Percentiles rank a stretch among this genome's conserved stretches.
Evolutionary conservation across 2,113 vertebrate genomes (phyloP).

Genomic region (Lampris incognitus): DNA sequence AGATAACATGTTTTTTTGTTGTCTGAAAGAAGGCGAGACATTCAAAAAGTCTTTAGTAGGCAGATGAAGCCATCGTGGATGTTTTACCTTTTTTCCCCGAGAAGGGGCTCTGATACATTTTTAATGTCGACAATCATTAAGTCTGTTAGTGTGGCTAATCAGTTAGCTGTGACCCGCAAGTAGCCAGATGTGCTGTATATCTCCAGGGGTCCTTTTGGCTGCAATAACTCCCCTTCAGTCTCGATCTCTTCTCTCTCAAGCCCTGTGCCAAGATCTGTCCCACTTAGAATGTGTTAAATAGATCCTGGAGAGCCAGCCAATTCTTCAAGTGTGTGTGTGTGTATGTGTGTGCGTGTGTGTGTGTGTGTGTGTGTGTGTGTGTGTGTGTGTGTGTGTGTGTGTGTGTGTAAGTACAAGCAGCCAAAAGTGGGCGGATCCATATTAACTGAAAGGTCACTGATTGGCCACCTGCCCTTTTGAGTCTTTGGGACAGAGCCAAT

Average conservation of each 20-base stretch:
- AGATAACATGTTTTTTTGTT: too few relatives aligned
- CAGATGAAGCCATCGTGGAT: background rate
- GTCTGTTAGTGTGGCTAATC: conserved; percentile 50
- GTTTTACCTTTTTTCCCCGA: background rate
- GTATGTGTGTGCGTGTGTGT: background rate
- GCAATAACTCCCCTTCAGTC: conserved; percentile 12
- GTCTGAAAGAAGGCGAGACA: background rate
- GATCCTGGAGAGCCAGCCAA: conserved; percentile 36
- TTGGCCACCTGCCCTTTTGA: conserved; percentile 49
- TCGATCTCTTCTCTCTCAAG: conserved; percentile 29
- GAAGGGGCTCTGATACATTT: conserved; percentile 29
- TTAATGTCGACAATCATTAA: conserved; percentile 46
- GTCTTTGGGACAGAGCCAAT: conserved; percentile 53
- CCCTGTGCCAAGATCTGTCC: conserved; percentile 48
- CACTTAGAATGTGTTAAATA: conserved; percentile 59
- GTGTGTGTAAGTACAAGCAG: conserved; percentile 13
- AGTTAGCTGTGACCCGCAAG: conserved; percentile 52
- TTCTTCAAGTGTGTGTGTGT: conserved; percentile 28
- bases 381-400: background rate
- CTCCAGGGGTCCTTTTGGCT: conserved; percentile 55
- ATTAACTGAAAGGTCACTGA: conserved; percentile 48
- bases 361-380: background rate
- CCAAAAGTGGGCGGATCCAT: conserved; percentile 45
- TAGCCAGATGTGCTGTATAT: conserved; percentile 32
- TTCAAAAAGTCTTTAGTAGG: background rate